Percentiles rank a stretch among this genome's conserved stretches.
Evolutionary conservation across 2,113 vertebrate species (phyloP).

Genomic region (Monarcha castaneiventris): DNA sequence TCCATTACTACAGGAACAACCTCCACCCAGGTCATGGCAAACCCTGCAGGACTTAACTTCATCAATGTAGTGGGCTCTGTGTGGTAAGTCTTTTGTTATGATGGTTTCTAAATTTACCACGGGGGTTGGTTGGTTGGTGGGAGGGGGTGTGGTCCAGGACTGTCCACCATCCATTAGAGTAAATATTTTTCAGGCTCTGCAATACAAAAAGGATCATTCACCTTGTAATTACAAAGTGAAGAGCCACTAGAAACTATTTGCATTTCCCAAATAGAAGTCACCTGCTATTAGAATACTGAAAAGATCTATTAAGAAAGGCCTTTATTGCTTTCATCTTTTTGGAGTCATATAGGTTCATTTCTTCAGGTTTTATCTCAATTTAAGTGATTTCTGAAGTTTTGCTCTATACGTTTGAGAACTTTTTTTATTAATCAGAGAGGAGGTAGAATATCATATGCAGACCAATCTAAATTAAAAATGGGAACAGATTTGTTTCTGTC

Average conservation of each 20-base stretch:
- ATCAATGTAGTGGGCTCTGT: slow-evolving; percentile 95
- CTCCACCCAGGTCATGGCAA: slow-evolving; percentile 91
- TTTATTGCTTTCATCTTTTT: background rate
- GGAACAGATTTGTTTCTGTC: background rate
- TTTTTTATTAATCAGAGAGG: background rate
- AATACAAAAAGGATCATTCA: background rate
- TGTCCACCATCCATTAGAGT: background rate
- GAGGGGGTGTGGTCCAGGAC: background rate
- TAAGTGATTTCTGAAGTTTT: background rate
- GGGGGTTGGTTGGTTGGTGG: background rate
- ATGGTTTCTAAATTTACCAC: background rate
- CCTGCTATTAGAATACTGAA: background rate
- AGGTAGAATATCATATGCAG: background rate
- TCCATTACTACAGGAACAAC: slow-evolving; percentile 91
- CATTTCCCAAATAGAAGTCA: background rate
- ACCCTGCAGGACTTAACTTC: slow-evolving; percentile 91
- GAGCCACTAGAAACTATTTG: background rate
- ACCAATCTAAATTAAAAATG: background rate
- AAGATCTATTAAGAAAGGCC: background rate
- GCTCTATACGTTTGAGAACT: background rate
- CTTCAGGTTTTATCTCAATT: background rate
- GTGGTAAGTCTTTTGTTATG: slow-evolving; percentile 80
- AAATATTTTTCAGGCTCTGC: background rate
- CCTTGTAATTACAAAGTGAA: background rate
- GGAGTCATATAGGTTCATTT: background rate